Base-by-base conservation (phyloP, 2,113 vertebrate genomes). In the Hyperoodon ampullatus region DNA sequence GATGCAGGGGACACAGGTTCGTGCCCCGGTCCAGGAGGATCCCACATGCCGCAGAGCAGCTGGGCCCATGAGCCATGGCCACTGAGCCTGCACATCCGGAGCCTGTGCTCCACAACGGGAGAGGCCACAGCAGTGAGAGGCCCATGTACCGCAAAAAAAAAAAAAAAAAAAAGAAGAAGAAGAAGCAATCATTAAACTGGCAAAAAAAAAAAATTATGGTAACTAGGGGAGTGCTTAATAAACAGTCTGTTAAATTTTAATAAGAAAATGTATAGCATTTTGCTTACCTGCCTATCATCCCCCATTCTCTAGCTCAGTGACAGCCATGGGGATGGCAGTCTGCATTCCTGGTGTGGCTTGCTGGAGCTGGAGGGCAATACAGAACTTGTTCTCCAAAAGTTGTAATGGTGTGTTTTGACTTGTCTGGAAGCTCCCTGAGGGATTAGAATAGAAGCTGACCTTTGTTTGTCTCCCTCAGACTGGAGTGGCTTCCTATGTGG, bases 21-120 rank as follows among this genome's bases (percentile, higher is more conserved):
- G 3, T 50, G 47, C 12, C 3, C 47, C 47, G 3, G 47, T 50
- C 47, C 3, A 1, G 47, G 47, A 50, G 47, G 47, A 50, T 44
- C 44, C 44, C 44, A 44, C 44, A 9, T 50, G 47, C 47, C 47
- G 13, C 47, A 3, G 47, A 50, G 47, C 13, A 3, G 47, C 47
- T 50, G 12, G 47, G 47, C 47, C 47, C 12, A 0, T 50, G 47
- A 14, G 47, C 47, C 47, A 50, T 14, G 47, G 47, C 47, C 47
- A 0, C 47, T 50, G 47, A 50, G 47, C 2, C 47, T 50, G 47
- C 0, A 1, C 47, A 2, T 47, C 47, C 0, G 2, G 47, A 47
- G 12, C 47, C 47, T 47, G 12, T 47, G 47, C 47, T 47, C 12
- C 2, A 0, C 11, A 47, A 13, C 47, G 10, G 47, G 47, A 47